A percentile compares a stretch with the other conserved stretches of the same genome.
These are phyloP conservation scores for Cydia strobilella DNA, from an alignment of 1,140 invertebrate species.

Conservation along the genomic window DNA sequence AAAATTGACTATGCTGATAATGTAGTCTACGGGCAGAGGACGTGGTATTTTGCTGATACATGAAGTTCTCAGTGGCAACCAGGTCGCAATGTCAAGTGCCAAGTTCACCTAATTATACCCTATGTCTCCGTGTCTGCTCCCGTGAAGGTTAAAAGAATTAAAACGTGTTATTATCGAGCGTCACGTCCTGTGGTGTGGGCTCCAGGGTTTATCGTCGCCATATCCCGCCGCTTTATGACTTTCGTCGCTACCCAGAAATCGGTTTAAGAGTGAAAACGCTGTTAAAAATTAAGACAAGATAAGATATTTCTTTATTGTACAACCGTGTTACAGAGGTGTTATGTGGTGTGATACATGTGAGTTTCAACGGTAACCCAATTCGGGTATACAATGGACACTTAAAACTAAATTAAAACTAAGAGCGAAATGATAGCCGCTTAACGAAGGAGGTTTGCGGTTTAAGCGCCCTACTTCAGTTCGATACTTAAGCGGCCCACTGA, in stretches of 20 bases:
- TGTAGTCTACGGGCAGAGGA: neutral
- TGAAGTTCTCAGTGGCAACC: neutral
- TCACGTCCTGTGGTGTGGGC: conserved; percentile 15
- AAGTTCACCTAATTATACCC: conserved; percentile 15
- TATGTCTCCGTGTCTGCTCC: neutral
- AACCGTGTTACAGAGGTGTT: no score
- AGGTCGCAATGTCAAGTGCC: conserved; percentile 1
- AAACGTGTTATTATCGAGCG: conserved; percentile 9
- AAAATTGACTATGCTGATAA: neutral
- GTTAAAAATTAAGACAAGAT: conserved; percentile 21
- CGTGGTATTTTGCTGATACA: neutral
- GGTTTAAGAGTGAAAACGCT: conserved; percentile 12
- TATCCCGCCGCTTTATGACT: conserved; percentile 21
- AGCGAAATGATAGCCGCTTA: neutral
- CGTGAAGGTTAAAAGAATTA: conserved; percentile 16
- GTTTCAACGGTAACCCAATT: no score
- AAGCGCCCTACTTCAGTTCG: neutral
- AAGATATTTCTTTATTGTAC: no score
- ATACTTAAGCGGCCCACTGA: no score
- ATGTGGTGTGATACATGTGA: no score
- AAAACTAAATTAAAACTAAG: no score
- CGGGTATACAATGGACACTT: no score
- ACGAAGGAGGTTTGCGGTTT: neutral
- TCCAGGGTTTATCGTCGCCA: conserved; percentile 11
- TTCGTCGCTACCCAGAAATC: conserved; percentile 1